These are phyloP conservation scores for Nephrotoma flavescens DNA, from an alignment of 2,888 invertebrate species.

Conservation along the genomic window DNA sequence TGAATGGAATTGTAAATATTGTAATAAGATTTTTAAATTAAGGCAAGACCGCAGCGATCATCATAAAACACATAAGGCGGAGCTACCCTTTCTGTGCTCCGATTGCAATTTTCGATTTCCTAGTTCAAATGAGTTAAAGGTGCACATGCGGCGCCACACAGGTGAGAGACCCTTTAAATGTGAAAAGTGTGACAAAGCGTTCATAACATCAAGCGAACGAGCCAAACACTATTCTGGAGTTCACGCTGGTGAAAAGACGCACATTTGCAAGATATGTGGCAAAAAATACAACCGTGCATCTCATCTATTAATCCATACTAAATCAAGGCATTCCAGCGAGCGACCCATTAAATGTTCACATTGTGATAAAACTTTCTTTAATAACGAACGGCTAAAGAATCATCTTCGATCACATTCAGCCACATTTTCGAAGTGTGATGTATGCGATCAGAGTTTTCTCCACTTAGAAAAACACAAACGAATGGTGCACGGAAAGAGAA, in stretches of 20 bases:
- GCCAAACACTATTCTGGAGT: conserved; percentile 38
- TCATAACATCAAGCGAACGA: conserved; percentile 41
- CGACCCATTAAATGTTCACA: conserved; percentile 39
- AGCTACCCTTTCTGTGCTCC: conserved; percentile 41
- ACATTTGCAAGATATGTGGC: conserved; percentile 35
- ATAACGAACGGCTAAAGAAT: conserved; percentile 41
- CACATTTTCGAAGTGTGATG: conserved; percentile 40
- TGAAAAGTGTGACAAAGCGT: conserved; percentile 40
- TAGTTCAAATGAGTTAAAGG: conserved; percentile 41
- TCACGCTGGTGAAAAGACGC: conserved; percentile 39
- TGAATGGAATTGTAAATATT: no score
- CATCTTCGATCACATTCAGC: conserved; percentile 42
- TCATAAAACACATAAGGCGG: conserved; percentile 20
- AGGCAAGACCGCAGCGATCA: no score
- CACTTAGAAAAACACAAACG: conserved; percentile 40
- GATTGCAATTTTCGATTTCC: conserved; percentile 42
- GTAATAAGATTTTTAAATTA: no score
- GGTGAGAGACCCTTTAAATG: conserved; percentile 45
- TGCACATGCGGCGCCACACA: conserved; percentile 41
- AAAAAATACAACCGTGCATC: conserved; percentile 37
- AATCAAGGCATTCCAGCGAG: conserved; percentile 38
- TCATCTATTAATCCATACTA: conserved; percentile 39
- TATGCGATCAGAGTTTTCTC: conserved; percentile 38
- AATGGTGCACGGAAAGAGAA: conserved; percentile 25
- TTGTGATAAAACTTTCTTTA: conserved; percentile 40